phyloP scores from a whole-genome alignment of 2,113 vertebrate species.

The Dromas ardeola region DNA sequence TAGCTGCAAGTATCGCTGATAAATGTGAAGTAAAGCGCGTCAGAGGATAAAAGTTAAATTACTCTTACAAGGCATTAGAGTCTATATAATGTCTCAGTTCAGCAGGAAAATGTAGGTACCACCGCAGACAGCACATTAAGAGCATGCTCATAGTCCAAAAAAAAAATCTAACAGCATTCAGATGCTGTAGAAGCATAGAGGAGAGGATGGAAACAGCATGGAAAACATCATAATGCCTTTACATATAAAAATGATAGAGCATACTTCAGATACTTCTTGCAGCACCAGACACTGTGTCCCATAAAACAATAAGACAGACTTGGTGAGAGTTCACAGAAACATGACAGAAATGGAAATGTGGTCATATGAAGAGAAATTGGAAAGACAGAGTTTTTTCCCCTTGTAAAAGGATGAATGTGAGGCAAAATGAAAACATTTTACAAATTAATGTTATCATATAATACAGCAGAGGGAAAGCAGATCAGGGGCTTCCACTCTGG shows the following conservation, averaged over 20 bases:
- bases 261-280: neutral
- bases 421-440: neutral
- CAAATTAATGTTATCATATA: neutral
- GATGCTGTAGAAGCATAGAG: neutral
- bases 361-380: neutral
- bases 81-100: neutral
- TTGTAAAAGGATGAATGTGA: neutral
- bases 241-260: neutral
- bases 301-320: slow-evolving; percentile 3
- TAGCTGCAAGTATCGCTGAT: neutral
- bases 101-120: neutral
- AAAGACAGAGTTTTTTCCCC: neutral
- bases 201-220: neutral
- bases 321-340: slow-evolving; percentile 30
- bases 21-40: neutral
- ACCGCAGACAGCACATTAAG: neutral
- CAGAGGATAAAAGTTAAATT: neutral
- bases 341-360: slow-evolving; percentile 4
- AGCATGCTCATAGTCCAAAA: neutral
- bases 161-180: neutral
- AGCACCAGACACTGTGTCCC: neutral
- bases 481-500: neutral
- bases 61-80: neutral
- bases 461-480: neutral
- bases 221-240: neutral